phyloP scores from a whole-genome alignment of 1,140 invertebrate genomes.

The Gyrodactylus salaris region DNA sequence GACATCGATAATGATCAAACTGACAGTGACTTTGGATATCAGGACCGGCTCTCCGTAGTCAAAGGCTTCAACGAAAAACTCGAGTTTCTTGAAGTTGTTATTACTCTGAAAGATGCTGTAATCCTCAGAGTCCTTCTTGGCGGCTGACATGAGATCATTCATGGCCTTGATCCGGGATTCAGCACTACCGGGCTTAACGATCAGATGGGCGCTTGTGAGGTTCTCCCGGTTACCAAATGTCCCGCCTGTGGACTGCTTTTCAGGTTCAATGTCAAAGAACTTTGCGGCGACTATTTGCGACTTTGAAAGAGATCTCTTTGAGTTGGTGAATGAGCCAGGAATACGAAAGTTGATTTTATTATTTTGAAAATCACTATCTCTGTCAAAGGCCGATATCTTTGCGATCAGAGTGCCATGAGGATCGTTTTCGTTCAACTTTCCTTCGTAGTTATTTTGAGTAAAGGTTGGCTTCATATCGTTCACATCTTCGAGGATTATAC shows the following conservation, averaged over 20 bases:
- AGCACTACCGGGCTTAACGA: background rate
- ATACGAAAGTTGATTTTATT: background rate
- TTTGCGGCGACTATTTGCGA: background rate
- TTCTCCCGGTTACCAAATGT: too few relatives aligned
- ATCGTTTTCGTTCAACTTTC: slow-evolving; percentile 49
- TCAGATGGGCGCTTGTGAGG: background rate
- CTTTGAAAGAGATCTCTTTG: background rate
- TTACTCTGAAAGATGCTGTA: background rate
- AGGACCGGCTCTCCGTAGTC: background rate
- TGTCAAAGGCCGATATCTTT: slow-evolving; percentile 42
- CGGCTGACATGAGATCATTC: background rate
- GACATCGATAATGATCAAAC: background rate
- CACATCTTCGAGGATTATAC: slow-evolving; percentile 37
- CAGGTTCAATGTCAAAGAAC: background rate
- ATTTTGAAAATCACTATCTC: slow-evolving; percentile 34
- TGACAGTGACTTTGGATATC: background rate
- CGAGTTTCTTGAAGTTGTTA: background rate
- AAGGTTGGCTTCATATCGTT: slow-evolving; percentile 67
- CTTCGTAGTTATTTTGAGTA: slow-evolving; percentile 34
- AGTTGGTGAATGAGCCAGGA: background rate
- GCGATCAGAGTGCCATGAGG: slow-evolving; percentile 45
- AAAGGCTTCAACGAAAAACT: slow-evolving; percentile 3
- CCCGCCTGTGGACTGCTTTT: background rate
- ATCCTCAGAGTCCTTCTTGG: background rate
- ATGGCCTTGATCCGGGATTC: background rate